Evolutionary conservation across 2,888 invertebrate species (phyloP), one percentile per base, ranked within the genome.

Genomic region (Dicyrtomina minuta): DNA sequence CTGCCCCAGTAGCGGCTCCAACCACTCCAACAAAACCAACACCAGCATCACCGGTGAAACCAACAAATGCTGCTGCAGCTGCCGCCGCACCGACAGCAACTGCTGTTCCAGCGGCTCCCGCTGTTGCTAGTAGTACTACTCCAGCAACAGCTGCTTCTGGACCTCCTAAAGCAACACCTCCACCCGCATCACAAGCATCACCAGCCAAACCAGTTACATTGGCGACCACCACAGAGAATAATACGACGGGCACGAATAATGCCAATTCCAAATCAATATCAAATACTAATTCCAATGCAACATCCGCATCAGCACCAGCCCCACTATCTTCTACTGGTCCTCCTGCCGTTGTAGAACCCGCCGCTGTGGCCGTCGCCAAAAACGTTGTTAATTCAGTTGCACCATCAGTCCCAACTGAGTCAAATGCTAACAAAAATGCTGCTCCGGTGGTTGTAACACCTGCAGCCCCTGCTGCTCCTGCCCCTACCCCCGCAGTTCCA

Each of bases 131-230:
- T 27, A 55, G 33, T 24, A 56, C 71, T 53, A 53, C 69, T 17
- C 39, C 70, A 22, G 27, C 13, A 26, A 26, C 22, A 15, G 6
- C 15, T 59, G 15, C 15, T 6, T 27, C 39, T 8, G 8, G 8
- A 8, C 12, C 51, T 8, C 8, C 8, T 20, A 66, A 65, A 33
- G 56, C 55, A 55, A 62, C 43, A 24, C 20, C 71, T 13, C 43
- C 68, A 20, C 68, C 68, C 44, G 68, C 68, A 64, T 64, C 65
- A 55, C 61, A 68, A 59, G 71, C 66, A 61, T 61, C 69, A 66
- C 66, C 69, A 66, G 64, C 72, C 12, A 72, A 72, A 66, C 66
- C 69, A 70, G 62, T 66, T 61, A 66, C 66, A 62, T n/a, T n/a
- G n/a, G n/a, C n/a, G n/a, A n/a, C n/a, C n/a, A 71, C 68, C 66